A percentile compares a stretch with the other conserved stretches of the same genome.
Evolutionary conservation across 2,113 vertebrate genomes (phyloP).

Genomic region (Sylvia atricapilla): DNA sequence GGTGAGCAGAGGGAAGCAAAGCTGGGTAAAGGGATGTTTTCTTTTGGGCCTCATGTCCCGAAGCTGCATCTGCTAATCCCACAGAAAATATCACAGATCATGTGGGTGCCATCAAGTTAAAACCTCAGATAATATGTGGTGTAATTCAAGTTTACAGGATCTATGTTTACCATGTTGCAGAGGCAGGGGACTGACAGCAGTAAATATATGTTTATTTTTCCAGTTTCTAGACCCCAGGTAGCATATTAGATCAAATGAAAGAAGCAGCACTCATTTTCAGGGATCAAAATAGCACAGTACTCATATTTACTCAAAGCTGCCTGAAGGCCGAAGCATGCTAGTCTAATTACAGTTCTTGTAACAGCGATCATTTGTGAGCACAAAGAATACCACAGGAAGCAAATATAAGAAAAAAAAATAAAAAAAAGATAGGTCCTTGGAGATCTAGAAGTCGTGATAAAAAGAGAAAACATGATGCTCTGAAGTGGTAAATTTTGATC

Average conservation of each 20-base stretch:
- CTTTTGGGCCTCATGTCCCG: not conserved
- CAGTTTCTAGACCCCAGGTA: not conserved
- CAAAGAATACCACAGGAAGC: not conserved
- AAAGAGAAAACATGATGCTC: not conserved
- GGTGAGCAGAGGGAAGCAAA: not conserved
- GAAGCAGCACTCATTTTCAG: not conserved
- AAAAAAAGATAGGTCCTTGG: not conserved
- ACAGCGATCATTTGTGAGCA: not conserved
- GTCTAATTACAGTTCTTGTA: not conserved
- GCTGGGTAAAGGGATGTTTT: not conserved
- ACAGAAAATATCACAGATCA: not conserved
- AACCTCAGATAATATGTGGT: not conserved
- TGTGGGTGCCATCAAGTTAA: not conserved
- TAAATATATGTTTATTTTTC: not conserved
- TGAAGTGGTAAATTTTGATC: not conserved
- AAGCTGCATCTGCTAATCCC: not conserved
- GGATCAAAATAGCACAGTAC: not conserved
- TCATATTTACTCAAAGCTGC: slow-evolving; percentile 15
- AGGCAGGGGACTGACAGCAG: not conserved
- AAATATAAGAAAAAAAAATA: slow-evolving; percentile 6
- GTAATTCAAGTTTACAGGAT: not conserved
- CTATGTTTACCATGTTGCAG: not conserved
- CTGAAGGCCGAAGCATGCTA: not conserved
- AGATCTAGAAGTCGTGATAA: not conserved
- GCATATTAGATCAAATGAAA: not conserved